These are phyloP conservation scores for Rotaria socialis DNA, from an alignment of 2,888 invertebrate genomes.

Conservation along the genomic window DNA sequence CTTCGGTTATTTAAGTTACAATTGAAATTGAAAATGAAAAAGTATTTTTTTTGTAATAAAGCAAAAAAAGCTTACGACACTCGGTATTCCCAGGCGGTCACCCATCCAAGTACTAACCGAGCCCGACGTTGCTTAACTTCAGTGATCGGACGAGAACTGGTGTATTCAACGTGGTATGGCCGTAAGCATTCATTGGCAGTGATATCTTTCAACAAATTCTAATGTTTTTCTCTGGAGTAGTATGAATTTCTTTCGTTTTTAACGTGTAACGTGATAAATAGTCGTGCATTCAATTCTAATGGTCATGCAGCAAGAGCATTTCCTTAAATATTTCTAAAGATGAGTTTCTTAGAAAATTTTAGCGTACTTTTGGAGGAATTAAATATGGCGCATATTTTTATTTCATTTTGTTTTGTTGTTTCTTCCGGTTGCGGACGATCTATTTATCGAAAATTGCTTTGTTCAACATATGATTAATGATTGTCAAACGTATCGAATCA, in stretches of 20 bases:
- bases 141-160: conserved; percentile 26
- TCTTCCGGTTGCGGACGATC: no score
- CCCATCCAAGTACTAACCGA: conserved; percentile 26
- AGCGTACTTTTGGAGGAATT: no score
- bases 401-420: not conserved
- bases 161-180: conserved; percentile 32
- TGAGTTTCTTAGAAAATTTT: no score
- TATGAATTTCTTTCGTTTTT: no score
- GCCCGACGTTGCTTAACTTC: conserved; percentile 29
- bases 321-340: no score
- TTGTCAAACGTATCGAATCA: not conserved
- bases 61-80: conserved; percentile 1
- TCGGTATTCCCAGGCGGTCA: conserved; percentile 26
- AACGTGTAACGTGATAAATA: no score
- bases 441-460: not conserved
- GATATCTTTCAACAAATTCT: not conserved
- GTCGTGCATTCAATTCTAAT: no score
- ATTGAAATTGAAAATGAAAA: no score
- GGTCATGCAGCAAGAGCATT: no score
- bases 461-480: not conserved
- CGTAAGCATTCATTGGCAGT: not conserved
- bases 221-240: no score
- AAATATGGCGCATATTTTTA: not conserved
- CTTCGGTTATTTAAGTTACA: not conserved
- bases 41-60: not conserved